Conservation (phyloP, 92 coral and sea anemone genomes). For the Zoanthus gigantus region DNA sequence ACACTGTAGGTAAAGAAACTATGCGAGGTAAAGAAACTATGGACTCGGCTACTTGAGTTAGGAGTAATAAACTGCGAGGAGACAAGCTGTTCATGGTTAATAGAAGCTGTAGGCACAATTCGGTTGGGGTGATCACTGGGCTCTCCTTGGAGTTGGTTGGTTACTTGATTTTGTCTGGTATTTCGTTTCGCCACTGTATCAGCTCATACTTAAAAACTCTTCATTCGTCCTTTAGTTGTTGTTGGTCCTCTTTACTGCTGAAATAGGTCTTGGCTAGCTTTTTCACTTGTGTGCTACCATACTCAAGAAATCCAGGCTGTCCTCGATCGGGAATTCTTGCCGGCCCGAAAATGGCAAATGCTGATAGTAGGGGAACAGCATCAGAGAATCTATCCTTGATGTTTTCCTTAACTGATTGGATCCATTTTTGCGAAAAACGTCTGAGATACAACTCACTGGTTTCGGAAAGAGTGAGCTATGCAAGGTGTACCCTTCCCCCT, state of each 20-base stretch:
- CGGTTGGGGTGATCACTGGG: not conserved
- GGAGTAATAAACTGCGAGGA: not conserved
- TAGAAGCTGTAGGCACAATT: not conserved
- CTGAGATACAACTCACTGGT: constrained; percentile 36
- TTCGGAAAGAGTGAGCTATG: constrained; percentile 32
- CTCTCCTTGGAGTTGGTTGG: not conserved
- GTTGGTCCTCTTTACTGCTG: constrained; percentile 32
- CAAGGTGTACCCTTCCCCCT: constrained; percentile 45
- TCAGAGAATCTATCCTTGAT: constrained; percentile 1
- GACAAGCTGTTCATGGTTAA: not conserved
- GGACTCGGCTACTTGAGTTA: not conserved
- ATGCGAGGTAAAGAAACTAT: not conserved
- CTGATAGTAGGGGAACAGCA: constrained; percentile 26
- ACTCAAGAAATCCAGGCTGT: constrained; percentile 17
- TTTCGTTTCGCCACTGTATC: constrained; percentile 33
- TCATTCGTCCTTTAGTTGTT: constrained; percentile 41
- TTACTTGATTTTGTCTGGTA: constrained; percentile 15
- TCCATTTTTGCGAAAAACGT: not conserved
- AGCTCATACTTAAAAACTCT: constrained; percentile 51
- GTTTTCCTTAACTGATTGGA: constrained; percentile 38
- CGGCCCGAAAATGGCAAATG: constrained; percentile 13
- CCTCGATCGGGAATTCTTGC: not conserved
- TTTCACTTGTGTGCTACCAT: constrained; percentile 17
- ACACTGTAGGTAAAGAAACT: not conserved
- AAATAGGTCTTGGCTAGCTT: constrained; percentile 28